Percentiles rank a stretch among this genome's conserved stretches.
Evolutionary conservation across 2,888 invertebrate species (phyloP).

Genomic region (Zeuzera pyrina): DNA sequence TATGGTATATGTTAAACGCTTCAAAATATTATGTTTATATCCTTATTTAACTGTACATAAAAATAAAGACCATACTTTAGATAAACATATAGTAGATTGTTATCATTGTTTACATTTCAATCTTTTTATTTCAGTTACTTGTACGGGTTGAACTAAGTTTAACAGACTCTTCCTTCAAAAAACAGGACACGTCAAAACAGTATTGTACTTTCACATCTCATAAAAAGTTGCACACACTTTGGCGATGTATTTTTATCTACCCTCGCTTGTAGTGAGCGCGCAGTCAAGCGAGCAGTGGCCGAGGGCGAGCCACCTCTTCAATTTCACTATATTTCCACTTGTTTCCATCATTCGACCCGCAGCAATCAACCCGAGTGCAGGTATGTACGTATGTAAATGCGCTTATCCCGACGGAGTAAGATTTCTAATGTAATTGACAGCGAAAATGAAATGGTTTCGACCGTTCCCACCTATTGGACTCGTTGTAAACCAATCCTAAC

Average conservation of each 20-base stretch:
- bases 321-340: conserved; percentile 16
- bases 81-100: background rate
- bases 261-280: conserved; percentile 5
- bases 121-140: too few species aligned
- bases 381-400: conserved; percentile 41
- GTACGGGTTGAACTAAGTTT: too few species aligned
- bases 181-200: conserved; percentile 5
- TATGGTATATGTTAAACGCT: conserved; percentile 31
- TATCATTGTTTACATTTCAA: background rate
- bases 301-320: conserved; percentile 13
- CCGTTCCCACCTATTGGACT: too few species aligned
- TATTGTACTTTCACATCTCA: conserved; percentile 1
- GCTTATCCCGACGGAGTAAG: conserved; percentile 26
- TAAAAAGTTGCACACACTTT: conserved; percentile 6
- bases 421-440: conserved; percentile 62
- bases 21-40: too few species aligned
- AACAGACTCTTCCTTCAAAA: conserved; percentile 6
- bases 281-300: conserved; percentile 18
- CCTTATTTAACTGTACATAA: too few species aligned
- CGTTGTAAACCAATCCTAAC: too few species aligned
- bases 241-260: conserved; percentile 5
- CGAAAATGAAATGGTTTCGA: conserved; percentile 35
- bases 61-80: too few species aligned
- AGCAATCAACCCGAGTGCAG: conserved; percentile 54
- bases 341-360: conserved; percentile 21